phyloP scores from a whole-genome alignment of 2,888 invertebrate species.

The Noctua janthina region DNA sequence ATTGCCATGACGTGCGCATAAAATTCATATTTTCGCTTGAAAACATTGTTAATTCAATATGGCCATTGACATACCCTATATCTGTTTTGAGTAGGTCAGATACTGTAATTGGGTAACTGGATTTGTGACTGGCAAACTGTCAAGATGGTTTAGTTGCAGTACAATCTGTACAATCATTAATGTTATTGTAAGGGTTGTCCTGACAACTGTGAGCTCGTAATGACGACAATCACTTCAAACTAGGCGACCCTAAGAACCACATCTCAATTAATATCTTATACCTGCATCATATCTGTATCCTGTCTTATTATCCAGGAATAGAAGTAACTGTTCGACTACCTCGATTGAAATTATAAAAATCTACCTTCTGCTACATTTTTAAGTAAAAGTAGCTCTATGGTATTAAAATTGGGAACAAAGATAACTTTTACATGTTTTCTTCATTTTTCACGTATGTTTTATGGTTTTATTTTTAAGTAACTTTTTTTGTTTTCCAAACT shows the following conservation, averaged over 20 bases:
- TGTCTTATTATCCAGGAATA: neutral
- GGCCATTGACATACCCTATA: neutral
- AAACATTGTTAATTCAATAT: neutral
- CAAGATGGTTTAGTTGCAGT: slow-evolving; percentile 51
- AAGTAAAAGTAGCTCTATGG: no score
- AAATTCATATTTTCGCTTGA: neutral
- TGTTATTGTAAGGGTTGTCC: slow-evolving; percentile 72
- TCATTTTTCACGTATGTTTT: no score
- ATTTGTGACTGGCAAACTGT: slow-evolving; percentile 31
- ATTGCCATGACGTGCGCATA: neutral
- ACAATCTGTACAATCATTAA: slow-evolving; percentile 69
- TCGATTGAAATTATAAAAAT: neutral
- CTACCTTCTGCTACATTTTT: neutral
- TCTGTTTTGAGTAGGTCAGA: neutral
- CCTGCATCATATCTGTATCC: neutral
- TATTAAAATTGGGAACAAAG: no score
- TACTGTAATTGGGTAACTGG: neutral
- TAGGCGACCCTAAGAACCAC: slow-evolving; percentile 4
- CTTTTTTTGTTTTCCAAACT: no score
- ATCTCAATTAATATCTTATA: slow-evolving; percentile 5
- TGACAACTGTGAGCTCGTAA: slow-evolving; percentile 56
- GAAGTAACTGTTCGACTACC: neutral
- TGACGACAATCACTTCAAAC: slow-evolving; percentile 53
- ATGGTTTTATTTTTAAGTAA: no score
- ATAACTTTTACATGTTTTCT: no score